Base-by-base conservation (phyloP, 2,113 vertebrate species). In the Crypturellus undulatus region DNA sequence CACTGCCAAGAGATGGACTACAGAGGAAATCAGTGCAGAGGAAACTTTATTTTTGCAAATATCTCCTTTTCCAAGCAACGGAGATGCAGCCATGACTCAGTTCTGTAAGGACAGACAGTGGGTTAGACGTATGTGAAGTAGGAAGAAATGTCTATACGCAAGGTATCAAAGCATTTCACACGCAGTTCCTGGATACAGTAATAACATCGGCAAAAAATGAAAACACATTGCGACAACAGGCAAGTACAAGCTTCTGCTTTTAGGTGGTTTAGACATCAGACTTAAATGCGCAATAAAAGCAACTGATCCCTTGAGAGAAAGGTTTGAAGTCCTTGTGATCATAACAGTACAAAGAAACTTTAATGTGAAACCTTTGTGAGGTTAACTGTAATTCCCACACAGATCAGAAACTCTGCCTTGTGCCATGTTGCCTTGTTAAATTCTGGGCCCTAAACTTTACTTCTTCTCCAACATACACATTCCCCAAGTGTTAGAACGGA, bases 261-360 rank as follows among this genome's bases (percentile, higher is more conserved):
- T 91, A 79, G 92, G 91, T 92, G 82, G 49, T 95, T 97, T 97
- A 95, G 90, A 97, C 97, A 95, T 83, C 96, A 97, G 95, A 89
- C 69, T 84, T 93, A 94, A 95, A 96, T 22, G 1, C 32, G 47
- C 72, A 76, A 43, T 91, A 97, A 97, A 95, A 97, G 30, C 88
- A 97, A 96, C 49, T 88, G 62, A 92, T 96, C 88, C 77, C 51
- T 36, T 67, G 92, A 95, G 94, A 67, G 59, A 92, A 36, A 79
- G 82, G 65, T 82, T 70, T 96, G 60, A 95, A 92, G 82, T 80
- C 79, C 86, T 87, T 97, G 89, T 93, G 93, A 96, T 93, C 84
- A 40, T 84, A 97, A 87, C 80, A 70, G 54, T 84, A 91, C 52
- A 79, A 92, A 95, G 54, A 96, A 69, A 58, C 84, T 91, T 92